phyloP scores from a whole-genome alignment of 2,113 vertebrate genomes.

The Sapajus apella region DNA sequence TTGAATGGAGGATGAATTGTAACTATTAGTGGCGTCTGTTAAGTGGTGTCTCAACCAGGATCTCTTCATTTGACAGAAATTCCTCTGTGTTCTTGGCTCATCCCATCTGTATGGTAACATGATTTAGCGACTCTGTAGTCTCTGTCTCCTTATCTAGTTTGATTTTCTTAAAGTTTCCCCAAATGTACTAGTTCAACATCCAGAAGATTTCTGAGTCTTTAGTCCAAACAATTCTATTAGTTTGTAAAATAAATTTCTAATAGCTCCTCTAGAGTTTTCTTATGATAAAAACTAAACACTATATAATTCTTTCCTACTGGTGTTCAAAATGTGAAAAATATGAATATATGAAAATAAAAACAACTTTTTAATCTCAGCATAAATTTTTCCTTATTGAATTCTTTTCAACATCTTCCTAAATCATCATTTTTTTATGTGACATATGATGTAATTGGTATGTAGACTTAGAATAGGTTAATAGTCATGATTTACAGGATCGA shows the following conservation, averaged over 20 bases:
- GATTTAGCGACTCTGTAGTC: background rate
- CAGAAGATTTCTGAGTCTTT: background rate
- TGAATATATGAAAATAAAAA: background rate
- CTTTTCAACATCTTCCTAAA: background rate
- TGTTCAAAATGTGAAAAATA: background rate
- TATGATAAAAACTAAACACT: background rate
- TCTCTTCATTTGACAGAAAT: background rate
- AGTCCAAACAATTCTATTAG: background rate
- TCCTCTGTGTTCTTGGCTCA: background rate
- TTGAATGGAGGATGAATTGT: background rate
- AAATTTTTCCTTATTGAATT: background rate
- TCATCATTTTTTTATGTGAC: background rate
- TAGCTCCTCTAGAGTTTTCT: background rate
- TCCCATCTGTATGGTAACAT: background rate
- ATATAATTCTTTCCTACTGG: background rate
- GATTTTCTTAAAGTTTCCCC: background rate
- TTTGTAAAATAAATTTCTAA: background rate
- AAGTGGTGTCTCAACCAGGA: background rate
- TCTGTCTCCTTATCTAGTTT: background rate
- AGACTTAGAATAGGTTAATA: background rate
- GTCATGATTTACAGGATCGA: background rate
- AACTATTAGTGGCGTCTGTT: background rate
- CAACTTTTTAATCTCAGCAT: background rate
- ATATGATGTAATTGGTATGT: background rate
- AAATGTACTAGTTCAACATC: background rate